Conservation (phyloP, 2,113 vertebrate species). For the Proteles cristata region DNA sequence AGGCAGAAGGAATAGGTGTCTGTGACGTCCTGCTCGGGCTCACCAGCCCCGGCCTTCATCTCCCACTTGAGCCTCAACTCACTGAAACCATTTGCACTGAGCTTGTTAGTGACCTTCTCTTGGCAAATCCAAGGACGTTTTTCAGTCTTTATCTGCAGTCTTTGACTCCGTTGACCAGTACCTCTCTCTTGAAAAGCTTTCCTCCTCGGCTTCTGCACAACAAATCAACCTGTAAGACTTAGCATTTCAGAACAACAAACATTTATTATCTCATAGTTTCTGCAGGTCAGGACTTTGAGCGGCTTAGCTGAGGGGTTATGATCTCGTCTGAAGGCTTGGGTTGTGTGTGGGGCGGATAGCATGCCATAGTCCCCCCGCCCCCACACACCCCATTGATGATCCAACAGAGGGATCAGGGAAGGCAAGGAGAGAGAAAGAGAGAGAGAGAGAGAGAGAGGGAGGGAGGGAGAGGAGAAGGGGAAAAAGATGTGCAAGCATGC, state of each 20-base stretch:
- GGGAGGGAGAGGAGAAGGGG: neutral
- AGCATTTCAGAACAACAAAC: neutral
- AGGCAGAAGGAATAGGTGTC: neutral
- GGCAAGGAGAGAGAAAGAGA: neutral
- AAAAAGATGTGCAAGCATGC: neutral
- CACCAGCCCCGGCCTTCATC: neutral
- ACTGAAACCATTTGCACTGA: neutral
- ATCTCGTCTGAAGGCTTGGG: neutral
- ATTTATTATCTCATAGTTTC: neutral
- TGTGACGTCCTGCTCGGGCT: neutral
- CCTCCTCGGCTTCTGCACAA: neutral
- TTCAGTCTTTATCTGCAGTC: neutral
- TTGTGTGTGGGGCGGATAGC: neutral
- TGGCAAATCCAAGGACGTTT: neutral
- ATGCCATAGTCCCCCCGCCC: too few species aligned
- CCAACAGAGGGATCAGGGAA: neutral
- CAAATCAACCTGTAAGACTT: neutral
- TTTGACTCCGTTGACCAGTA: neutral
- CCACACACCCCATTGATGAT: neutral
- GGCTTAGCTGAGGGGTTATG: neutral
- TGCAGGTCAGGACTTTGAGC: neutral
- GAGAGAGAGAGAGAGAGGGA: neutral
- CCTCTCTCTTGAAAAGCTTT: slow-evolving; percentile 28
- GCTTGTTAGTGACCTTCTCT: neutral
- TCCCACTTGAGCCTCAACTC: neutral